Conservation (phyloP, 1,140 invertebrate species). For the Drosophila grimshawi region DNA sequence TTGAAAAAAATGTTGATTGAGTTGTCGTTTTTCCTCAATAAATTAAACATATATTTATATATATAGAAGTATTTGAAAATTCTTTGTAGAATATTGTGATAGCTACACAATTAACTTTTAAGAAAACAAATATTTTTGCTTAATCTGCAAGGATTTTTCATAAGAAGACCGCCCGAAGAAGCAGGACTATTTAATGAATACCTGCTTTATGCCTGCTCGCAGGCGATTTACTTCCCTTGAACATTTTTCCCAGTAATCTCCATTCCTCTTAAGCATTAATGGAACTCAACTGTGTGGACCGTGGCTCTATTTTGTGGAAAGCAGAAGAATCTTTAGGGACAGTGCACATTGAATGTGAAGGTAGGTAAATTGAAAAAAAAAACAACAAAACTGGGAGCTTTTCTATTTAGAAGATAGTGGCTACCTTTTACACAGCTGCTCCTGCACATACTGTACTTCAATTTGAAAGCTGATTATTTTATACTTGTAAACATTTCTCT, state of each 20-base stretch:
- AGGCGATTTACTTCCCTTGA: neutral
- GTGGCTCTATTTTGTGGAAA: too few relatives aligned
- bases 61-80: too few relatives aligned
- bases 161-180: constrained; percentile 9
- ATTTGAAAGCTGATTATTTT: neutral
- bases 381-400: too few relatives aligned
- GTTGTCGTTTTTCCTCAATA: too few relatives aligned
- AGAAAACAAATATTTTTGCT: neutral
- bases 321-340: too few relatives aligned
- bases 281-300: too few relatives aligned
- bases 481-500: neutral
- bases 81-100: too few relatives aligned
- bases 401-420: too few relatives aligned
- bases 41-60: too few relatives aligned
- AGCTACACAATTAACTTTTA: neutral
- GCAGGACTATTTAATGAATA: neutral
- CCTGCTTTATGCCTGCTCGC: constrained; percentile 2
- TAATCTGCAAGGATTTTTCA: constrained; percentile 9
- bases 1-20: neutral
- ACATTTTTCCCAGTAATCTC: neutral
- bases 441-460: neutral
- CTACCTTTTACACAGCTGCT: neutral
- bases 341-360: too few relatives aligned
- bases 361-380: too few relatives aligned
- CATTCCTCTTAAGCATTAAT: too few relatives aligned